A percentile compares a stretch with the other conserved stretches of the same genome.
Conservation (phyloP, 2,888 invertebrate genomes). For the Ctena decussata region DNA sequence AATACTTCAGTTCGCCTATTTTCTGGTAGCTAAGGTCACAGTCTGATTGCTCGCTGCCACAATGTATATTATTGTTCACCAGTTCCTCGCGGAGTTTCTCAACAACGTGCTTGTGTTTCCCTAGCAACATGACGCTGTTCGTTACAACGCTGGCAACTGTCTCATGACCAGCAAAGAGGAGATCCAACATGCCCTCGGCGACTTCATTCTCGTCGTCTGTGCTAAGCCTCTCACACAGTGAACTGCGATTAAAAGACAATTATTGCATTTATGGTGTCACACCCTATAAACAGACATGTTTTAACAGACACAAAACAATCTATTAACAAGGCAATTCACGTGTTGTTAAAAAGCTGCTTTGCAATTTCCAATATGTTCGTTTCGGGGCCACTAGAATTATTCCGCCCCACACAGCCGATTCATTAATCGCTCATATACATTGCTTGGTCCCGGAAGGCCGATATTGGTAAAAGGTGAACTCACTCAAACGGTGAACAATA, state of each 20-base stretch:
- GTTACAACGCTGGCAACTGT: conserved; percentile 77
- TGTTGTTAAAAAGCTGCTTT: no score
- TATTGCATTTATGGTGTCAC: no score
- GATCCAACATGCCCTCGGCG: conserved; percentile 77
- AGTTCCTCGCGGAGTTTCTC: conserved; percentile 73
- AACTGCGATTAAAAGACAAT: background rate
- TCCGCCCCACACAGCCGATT: no score
- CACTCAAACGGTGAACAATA: no score
- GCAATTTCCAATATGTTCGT: no score
- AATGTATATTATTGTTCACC: conserved; percentile 23
- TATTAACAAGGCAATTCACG: no score
- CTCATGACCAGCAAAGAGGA: conserved; percentile 82
- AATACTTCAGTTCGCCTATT: conserved; percentile 65
- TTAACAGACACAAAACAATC: no score
- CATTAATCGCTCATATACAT: no score
- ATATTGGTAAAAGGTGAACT: no score
- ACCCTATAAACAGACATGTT: no score
- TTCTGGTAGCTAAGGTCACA: conserved; percentile 60
- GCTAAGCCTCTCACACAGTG: background rate
- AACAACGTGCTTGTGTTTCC: conserved; percentile 66
- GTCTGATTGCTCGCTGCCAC: conserved; percentile 42
- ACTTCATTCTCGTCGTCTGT: conserved; percentile 12
- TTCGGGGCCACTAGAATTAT: no score
- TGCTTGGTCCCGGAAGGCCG: no score
- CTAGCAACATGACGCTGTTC: conserved; percentile 74